Base-by-base conservation (phyloP, 2,797 vertebrate species). In the Loriculus beryllinus region DNA sequence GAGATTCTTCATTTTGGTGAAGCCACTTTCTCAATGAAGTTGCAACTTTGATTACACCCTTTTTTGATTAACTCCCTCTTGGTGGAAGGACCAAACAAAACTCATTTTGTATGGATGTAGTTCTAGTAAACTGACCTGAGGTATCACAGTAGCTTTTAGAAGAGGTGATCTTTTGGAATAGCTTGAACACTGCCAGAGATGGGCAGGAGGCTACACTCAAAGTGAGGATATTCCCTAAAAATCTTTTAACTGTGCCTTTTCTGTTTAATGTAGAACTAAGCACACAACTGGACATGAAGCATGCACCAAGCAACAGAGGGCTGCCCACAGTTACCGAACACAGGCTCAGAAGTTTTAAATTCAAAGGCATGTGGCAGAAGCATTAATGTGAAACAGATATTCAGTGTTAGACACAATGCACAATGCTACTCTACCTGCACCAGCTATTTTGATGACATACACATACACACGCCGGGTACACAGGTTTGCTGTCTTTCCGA, bases 41-140 rank as follows among this genome's bases (percentile, higher is more conserved):
- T n/a, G 20, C 31, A 56, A 69, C 25, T 83, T 74, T 31, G 14
- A 51, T 51, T 60, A 23, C 15, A 45, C 23, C 9, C 47, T 37
- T 37, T 11, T 37, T 11, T 37, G 37, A 70, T 37, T 9, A 69
- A 42, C 19, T 33, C 19, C 35, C 52, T 15, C 62, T 43, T 26
- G 7, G 9, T 72, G 49, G 31, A 54, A 65, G 31, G 64, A 62
- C 11, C 14, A 86, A 83, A 56, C 10, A 69, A 76, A 79, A 39
- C 4, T 69, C 4, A n/a, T 65, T 52, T 76, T 69, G 29, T 65
- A 21, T 0, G 0, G 26, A 47, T 80, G 68, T 10, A 76, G 13
- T 71, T 59, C 51, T 37, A 64, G 20, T 37, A 94, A 94, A 54
- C 21, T 20, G 48, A 80, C 8, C 16, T 48, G 25, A 86, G 33